These are phyloP conservation scores for Melospiza melodia DNA, from an alignment of 2,113 vertebrate species.

Conservation along the genomic window DNA sequence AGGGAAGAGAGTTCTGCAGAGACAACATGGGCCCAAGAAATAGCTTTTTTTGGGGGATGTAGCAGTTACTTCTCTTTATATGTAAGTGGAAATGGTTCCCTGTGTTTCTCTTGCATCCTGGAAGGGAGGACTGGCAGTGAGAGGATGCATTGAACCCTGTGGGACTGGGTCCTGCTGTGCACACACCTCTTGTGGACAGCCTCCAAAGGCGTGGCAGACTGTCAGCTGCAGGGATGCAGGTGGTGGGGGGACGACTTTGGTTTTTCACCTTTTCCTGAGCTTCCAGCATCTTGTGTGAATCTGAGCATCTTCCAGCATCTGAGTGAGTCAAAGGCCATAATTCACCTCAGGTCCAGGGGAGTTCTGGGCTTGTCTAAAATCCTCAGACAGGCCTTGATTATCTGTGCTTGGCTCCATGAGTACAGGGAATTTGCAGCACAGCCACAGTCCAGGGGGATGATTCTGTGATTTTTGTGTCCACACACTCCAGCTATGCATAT, in stretches of 20 bases:
- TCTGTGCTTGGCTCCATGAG: not conserved
- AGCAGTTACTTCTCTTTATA: not conserved
- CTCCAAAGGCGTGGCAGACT: not conserved
- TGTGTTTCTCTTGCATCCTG: not conserved
- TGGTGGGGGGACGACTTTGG: no score
- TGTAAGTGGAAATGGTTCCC: not conserved
- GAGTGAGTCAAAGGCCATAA: not conserved
- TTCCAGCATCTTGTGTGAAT: not conserved
- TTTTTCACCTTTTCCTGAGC: not conserved
- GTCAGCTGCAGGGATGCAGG: not conserved
- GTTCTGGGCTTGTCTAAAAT: not conserved
- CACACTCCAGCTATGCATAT: not conserved
- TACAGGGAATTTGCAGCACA: not conserved
- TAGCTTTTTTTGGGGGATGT: not conserved
- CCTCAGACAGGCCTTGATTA: fast-evolving
- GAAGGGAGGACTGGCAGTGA: not conserved
- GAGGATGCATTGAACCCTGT: not conserved
- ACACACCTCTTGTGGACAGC: not conserved
- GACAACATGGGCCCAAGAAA: not conserved
- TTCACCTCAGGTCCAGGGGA: not conserved
- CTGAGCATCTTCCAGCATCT: not conserved
- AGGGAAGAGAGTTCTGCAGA: not conserved
- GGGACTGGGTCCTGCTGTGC: not conserved
- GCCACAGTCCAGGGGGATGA: not conserved
- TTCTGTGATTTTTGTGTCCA: not conserved